Base-by-base conservation (phyloP, 2,888 invertebrate genomes). In the Tiliacea aurago region DNA sequence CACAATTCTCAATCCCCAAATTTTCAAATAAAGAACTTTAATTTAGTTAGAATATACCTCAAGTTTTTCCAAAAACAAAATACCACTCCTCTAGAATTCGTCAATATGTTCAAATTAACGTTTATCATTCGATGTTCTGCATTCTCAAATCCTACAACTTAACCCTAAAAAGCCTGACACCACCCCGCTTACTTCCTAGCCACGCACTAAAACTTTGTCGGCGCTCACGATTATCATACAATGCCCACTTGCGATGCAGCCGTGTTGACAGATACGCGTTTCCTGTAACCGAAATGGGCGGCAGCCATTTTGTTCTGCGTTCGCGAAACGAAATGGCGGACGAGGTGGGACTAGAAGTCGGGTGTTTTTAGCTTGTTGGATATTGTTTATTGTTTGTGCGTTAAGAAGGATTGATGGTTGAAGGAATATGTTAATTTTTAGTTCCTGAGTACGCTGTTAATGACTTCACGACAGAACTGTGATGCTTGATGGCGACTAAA, bases 181-280 rank as follows among this genome's bases (percentile, higher is more conserved):
- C 80, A 78, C 73, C 77, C 84, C 91, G 93, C 94, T 72, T 59
- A 73, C 90, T 91, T 91, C 85, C 83, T 90, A 90, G 94, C 95
- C 93, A 85, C 91, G 88, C 88, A 85, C 85, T 84, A 89, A 91
- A 94, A 95, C 95, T 95, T 95, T 94, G 95, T 95, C 95, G 93
- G 94, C 91, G 91, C 91, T 87, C 87, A 85, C 89, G 91, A 96
- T 96, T 96, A 96, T 95, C 96, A 96, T 96, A 96, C 96, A 96
- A 96, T 96, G 89, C 91, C 94, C 93, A 93, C 94, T 96, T 94
- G 94, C 93, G 92, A 95, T 95, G 94, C 94, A 88, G 91, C 92
- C 89, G 89, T 90, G 93, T 92, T 95, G 95, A 95, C 95, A 95
- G 95, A 95, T 95, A 95, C 94, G 93, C 94, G 94, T 94, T 95